A percentile compares a stretch with the other conserved stretches of the same genome.
Evolutionary conservation across 2,113 vertebrate species (phyloP).

Genomic region (Microtus ochrogaster): DNA sequence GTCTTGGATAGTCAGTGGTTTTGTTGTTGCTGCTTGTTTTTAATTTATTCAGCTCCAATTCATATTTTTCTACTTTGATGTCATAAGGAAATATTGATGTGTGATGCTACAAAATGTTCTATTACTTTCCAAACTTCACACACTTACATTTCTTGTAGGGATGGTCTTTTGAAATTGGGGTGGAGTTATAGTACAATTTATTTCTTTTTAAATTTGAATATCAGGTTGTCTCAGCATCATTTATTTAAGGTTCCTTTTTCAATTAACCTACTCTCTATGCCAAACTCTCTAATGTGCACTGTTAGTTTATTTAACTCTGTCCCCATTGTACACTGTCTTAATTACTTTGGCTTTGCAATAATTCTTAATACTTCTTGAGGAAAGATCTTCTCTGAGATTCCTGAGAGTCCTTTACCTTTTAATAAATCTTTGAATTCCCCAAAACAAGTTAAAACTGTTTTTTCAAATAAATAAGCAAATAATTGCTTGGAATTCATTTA

Average conservation of each 20-base stretch:
- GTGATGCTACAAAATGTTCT: background rate
- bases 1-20: background rate
- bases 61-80: background rate
- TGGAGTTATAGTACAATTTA: no score
- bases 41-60: background rate
- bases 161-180: background rate
- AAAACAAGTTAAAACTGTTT: background rate
- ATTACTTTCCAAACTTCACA: background rate
- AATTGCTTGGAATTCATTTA: background rate
- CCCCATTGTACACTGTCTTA: conserved; percentile 11
- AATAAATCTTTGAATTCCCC: background rate
- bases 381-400: background rate
- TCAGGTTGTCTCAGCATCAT: background rate
- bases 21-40: background rate
- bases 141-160: background rate
- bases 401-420: background rate
- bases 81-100: background rate
- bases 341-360: conserved; percentile 46
- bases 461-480: background rate
- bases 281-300: background rate
- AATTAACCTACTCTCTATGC: background rate
- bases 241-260: background rate
- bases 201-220: background rate
- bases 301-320: conserved; percentile 17
- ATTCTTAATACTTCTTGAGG: conserved; percentile 1